Conservation (phyloP, 2,888 invertebrate species). For the Brachyptera putata region DNA sequence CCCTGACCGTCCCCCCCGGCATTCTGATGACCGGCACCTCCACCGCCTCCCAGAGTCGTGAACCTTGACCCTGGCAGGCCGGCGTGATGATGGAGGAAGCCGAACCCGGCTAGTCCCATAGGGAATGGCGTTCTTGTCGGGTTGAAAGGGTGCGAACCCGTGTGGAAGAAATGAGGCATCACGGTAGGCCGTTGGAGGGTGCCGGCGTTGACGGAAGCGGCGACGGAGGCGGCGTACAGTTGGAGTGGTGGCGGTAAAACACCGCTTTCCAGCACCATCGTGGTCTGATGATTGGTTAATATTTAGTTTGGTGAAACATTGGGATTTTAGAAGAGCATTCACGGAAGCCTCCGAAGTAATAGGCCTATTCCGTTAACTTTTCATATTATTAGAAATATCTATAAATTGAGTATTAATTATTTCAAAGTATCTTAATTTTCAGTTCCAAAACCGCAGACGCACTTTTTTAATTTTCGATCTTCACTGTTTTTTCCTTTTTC, state of each 20-base stretch:
- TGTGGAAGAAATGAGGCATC: conserved; percentile 25
- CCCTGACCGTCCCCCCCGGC: conserved; percentile 7
- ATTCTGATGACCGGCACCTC: not conserved
- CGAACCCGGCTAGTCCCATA: conserved; percentile 30
- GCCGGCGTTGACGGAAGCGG: conserved; percentile 55
- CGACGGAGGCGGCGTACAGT: conserved; percentile 66
- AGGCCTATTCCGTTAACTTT: no score
- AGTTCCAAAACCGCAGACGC: no score
- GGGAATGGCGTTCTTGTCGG: conserved; percentile 23
- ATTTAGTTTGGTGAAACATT: no score
- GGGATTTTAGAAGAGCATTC: no score
- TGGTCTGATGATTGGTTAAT: not conserved
- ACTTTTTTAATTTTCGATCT: no score
- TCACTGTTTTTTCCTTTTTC: no score
- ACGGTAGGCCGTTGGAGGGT: conserved; percentile 18
- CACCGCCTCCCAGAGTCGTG: conserved; percentile 15
- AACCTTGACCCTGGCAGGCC: conserved; percentile 4
- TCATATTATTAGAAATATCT: no score
- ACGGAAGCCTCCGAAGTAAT: no score
- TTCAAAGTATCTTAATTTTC: no score
- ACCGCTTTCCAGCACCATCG: conserved; percentile 61
- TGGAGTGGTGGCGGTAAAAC: conserved; percentile 67
- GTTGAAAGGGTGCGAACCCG: conserved; percentile 9
- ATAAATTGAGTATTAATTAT: no score
- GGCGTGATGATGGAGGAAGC: conserved; percentile 25